Percentiles rank a stretch among this genome's conserved stretches.
phyloP scores from a whole-genome alignment of 2,113 vertebrate genomes.

The Pyxicephalus adspersus region DNA sequence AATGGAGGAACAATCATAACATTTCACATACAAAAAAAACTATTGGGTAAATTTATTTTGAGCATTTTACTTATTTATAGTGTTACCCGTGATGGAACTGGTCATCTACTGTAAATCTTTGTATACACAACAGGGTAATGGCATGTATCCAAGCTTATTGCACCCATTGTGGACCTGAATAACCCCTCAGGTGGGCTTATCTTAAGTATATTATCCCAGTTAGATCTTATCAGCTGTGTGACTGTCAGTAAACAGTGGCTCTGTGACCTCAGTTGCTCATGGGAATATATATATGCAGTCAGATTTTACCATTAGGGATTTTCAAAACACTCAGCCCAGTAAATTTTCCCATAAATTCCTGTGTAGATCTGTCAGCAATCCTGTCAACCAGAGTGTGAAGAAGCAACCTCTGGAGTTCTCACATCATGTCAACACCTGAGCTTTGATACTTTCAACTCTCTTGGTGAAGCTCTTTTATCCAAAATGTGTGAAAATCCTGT shows the following conservation, averaged over 20 bases:
- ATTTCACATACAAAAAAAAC: no score
- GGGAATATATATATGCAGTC: conserved; percentile 7
- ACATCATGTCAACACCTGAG: conserved; percentile 34
- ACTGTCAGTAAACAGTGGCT: conserved; percentile 15
- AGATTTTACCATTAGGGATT: neutral
- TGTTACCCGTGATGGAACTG: no score
- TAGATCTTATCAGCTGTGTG: conserved; percentile 25
- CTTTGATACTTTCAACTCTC: conserved; percentile 9
- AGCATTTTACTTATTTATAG: no score
- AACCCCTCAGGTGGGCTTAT: conserved; percentile 8
- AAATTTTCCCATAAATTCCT: conserved; percentile 17
- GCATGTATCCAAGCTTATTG: neutral
- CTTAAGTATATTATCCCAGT: neutral
- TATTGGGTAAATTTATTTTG: no score
- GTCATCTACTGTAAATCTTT: no score
- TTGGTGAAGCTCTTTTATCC: neutral
- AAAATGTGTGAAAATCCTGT: neutral
- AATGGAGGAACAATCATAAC: no score
- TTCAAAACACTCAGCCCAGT: neutral
- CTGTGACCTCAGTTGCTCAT: neutral
- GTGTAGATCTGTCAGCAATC: neutral
- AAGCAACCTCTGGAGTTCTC: neutral
- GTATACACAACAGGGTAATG: no score
- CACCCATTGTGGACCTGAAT: neutral
- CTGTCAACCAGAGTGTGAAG: conserved; percentile 8